A percentile compares a stretch with the other conserved stretches of the same genome.
These are phyloP conservation scores for Thymelicus acteon DNA, from an alignment of 2,888 invertebrate species.

Conservation along the genomic window DNA sequence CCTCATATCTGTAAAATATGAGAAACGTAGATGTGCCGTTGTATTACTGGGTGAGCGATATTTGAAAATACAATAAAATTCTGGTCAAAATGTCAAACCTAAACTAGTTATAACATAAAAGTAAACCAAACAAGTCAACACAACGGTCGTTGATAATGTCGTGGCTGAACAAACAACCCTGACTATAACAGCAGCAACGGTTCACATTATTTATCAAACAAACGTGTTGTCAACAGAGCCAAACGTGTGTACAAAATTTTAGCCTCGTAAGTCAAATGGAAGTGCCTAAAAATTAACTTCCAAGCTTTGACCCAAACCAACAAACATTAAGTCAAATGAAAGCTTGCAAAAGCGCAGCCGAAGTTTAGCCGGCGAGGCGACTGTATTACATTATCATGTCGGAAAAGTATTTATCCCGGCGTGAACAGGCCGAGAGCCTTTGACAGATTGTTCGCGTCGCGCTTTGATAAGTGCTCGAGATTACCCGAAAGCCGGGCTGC, in stretches of 20 bases:
- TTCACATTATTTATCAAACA: constrained; percentile 15
- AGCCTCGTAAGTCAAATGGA: constrained; percentile 7
- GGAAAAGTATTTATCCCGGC: constrained; percentile 65
- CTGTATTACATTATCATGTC: constrained; percentile 55
- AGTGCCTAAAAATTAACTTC: constrained; percentile 7
- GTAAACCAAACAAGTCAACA: background rate
- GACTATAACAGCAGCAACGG: constrained; percentile 10
- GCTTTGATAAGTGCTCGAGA: constrained; percentile 68
- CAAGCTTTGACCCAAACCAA: constrained; percentile 2
- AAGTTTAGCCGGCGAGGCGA: background rate
- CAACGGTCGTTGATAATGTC: constrained; percentile 7
- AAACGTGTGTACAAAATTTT: constrained; percentile 15
- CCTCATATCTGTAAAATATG: too few relatives aligned
- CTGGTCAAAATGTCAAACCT: too few relatives aligned
- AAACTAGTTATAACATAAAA: too few relatives aligned
- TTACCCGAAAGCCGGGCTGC: constrained; percentile 36
- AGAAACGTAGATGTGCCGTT: too few relatives aligned
- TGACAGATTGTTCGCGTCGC: constrained; percentile 68
- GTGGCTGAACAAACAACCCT: constrained; percentile 13
- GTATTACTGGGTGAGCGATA: too few relatives aligned
- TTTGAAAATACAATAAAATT: too few relatives aligned
- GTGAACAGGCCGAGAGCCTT: constrained; percentile 65
- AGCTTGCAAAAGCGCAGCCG: constrained; percentile 10
- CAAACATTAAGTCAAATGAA: constrained; percentile 13
- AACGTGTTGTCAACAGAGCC: constrained; percentile 3